Evolutionary conservation across 2,113 vertebrate genomes (phyloP), one percentile per base, ranked within the genome.

Genomic region (Anolis carolinensis): DNA sequence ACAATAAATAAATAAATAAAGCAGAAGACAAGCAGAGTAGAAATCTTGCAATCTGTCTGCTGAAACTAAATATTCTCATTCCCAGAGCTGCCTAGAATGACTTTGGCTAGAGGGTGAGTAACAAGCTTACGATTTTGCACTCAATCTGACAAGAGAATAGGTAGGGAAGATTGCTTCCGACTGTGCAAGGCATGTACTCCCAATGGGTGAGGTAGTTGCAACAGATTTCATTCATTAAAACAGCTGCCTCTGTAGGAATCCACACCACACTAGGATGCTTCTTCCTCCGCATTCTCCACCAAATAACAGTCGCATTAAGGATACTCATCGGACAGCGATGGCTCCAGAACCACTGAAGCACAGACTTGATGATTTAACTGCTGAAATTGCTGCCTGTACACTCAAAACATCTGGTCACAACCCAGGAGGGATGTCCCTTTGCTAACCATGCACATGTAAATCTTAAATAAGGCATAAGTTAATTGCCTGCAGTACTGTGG

Each of bases 381-480:
- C 86, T 91, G 88, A 91, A 93, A 95, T 93, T 93, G 88, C 84
- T 82, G 72, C 88, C 68, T 91, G 89, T 77, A 50, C 89, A 70
- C 89, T 91, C 88, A 90, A 86, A 95, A 92, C 90, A 94, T 91
- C 92, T 94, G 92, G 89, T 93, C 91, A 91, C 80, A 90, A 88
- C 78, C 90, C 90, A 92, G 89, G 87, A 92, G 81, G 82, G 76
- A 81, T 84, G 48, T 82, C 90, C 80, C 80, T 89, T 86, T 83
- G 76, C 79, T 86, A 79, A 81, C 39, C 59, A 77, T 82, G 79
- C 86, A 88, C 91, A 94, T 93, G 74, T 74, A 92, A 92, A 92
- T 90, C 85, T 93, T 93, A 92, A 94, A 82, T 92, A 93, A 81
- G 92, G 81, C 85, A 52, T 90, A 88, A 93, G 88, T 91, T 92